Evolutionary conservation across 2,113 vertebrate species (phyloP), one percentile per base, ranked within the genome.

Genomic region (Coptodon bakossiorum): DNA sequence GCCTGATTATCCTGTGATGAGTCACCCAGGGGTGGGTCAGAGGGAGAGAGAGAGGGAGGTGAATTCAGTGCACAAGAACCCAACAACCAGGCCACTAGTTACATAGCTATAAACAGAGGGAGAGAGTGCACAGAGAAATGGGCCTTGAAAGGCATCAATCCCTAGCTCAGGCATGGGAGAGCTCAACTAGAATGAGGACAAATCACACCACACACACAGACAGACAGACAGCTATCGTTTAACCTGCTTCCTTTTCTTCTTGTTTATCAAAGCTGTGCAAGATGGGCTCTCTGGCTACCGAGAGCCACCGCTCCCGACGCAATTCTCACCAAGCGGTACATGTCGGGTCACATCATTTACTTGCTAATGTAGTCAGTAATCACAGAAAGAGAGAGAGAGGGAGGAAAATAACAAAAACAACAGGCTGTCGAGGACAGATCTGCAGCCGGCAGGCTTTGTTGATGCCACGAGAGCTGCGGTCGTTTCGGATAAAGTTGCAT

Each of bases 1-100:
- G 92, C 91, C 91, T 94, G 93, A 95, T 95, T 95, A 95, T 94
- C 93, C 93, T 85, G 90, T 56, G 27, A 90, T 96, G 95, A 95
- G 93, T 95, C 95, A 96, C 89, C 84, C 81, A 85, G 88, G 63
- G 48, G 80, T 48, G 40, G 68, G 40, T 29, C 40, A 76, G 40
- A 73, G 83, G 24, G 79, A 52, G 63, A 71, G 66, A 68, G 90
- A 85, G 84, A 66, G 89, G 86, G 91, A 92, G 94, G 93, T 94
- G 93, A 95, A 95, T 84, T 93, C 94, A 90, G 95, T 96, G 91
- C 95, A 96, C 89, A 86, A 90, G 94, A 96, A 96, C 95, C 88
- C 94, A 95, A 94, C 92, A 96, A 96, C 95, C 94, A 94, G 94
- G 94, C 90, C 94, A 96, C 89, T 84, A 89, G 90, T 95, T 94